Conservation (phyloP, 2,113 vertebrate genomes). For the Engraulis encrasicolus region DNA sequence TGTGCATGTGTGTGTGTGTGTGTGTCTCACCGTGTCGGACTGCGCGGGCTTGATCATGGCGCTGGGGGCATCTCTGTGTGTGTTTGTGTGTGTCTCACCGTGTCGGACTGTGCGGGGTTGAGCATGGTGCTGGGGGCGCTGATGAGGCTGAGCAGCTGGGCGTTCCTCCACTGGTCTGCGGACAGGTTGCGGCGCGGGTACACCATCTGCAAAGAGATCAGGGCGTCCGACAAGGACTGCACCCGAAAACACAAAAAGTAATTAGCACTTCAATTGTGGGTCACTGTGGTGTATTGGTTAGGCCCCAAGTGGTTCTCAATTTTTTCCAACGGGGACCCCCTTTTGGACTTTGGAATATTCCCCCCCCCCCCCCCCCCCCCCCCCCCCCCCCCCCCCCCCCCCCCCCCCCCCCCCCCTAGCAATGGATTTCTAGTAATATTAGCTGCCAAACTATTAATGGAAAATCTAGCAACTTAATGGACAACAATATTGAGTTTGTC, state of each 20-base stretch:
- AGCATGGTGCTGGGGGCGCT: slow-evolving; percentile 98
- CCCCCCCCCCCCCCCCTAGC: too few species aligned
- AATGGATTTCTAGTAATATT: too few species aligned
- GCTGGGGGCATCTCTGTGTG: neutral
- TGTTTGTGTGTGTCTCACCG: slow-evolving; percentile 68
- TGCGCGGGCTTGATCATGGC: neutral
- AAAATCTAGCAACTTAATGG: too few species aligned
- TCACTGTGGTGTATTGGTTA: neutral
- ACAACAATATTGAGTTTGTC: too few species aligned
- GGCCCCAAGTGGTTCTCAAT: too few species aligned
- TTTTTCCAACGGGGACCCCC: too few species aligned
- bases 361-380: too few species aligned
- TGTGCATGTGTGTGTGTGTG: neutral
- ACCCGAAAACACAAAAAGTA: neutral
- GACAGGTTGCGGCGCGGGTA: slow-evolving; percentile 97
- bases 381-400: too few species aligned
- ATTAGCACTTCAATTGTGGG: too few species aligned
- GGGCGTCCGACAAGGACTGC: slow-evolving; percentile 93
- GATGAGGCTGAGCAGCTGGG: slow-evolving; percentile 95
- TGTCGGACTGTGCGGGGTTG: slow-evolving; percentile 97
- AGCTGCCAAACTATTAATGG: too few species aligned
- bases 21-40: neutral
- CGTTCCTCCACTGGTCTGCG: slow-evolving; percentile 98
- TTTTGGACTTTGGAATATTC: too few species aligned
- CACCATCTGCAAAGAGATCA: slow-evolving; percentile 97